Evolutionary conservation across 1,140 invertebrate genomes (phyloP), one percentile per base, ranked within the genome.

Genomic region (Drosophila lowei): DNA sequence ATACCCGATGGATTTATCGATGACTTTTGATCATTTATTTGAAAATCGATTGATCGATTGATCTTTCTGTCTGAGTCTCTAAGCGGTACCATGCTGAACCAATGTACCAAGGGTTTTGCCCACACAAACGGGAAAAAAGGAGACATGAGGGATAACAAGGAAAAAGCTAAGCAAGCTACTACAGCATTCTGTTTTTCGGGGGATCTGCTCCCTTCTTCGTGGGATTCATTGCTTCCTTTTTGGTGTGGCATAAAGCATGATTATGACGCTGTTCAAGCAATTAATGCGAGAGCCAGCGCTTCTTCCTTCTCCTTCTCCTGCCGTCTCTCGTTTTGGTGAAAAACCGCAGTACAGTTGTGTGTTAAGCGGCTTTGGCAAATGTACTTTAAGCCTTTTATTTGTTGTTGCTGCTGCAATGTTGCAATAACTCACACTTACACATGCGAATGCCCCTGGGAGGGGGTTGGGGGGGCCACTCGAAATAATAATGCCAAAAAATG

Each of bases 401-500:
- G 34, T 38, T 38, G 11, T 38, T 38, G 34, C 34, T 38, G 47
- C 44, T 65, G 67, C 64, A 58, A 73, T 54, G 58, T 63, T 38
- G 34, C 34, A 38, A 67, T 80, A 72, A 81, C 78, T 67, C 47
- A 46, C 28, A 53, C 64, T 68, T 44, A 55, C 30, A 44, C 58
- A 34, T 25, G 11, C 9, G 42, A 60, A 43, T n/a, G 16, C 25
- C 21, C 49, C 2, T 8, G 8, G 3, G 50, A 23, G 15, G n/a
- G 50, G 44, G 25, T 49, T 15, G 30, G 47, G 56, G 15, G 34
- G 42, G 57, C 63, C 60, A 73, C 77, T 85, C 77, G 49, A 70
- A 79, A 77, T 85, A 86, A 85, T 85, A 86, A 85, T 85, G 81
- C 80, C 80, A 43, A 85, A 85, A 85, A 85, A 85, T 85, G 66